Conservation (phyloP, 2,113 vertebrate genomes). For the Cebus imitator region DNA sequence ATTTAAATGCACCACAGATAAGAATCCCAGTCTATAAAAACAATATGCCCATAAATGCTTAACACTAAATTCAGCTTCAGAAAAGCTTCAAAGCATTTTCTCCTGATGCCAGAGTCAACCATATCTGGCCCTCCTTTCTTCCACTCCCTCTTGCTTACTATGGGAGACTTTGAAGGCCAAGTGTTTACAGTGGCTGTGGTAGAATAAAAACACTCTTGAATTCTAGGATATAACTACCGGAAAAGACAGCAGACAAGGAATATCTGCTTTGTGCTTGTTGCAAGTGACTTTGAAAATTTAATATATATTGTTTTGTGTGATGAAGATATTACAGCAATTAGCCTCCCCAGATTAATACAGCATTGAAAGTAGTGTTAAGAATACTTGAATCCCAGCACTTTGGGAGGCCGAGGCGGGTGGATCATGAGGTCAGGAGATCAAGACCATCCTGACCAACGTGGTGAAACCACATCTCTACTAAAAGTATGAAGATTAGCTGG, state of each 20-base stretch:
- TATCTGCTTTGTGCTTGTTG: not conserved
- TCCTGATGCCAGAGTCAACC: no score
- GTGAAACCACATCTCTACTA: no score
- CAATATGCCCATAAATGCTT: not conserved
- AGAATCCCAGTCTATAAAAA: not conserved
- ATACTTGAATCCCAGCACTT: not conserved
- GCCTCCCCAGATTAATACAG: not conserved
- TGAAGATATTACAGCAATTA: not conserved
- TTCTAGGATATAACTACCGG: not conserved
- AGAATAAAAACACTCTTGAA: not conserved
- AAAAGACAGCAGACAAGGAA: not conserved
- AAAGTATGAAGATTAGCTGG: no score
- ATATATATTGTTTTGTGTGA: not conserved
- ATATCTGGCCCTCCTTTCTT: not conserved
- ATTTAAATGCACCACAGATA: slow-evolving; percentile 33
- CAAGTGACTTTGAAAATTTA: not conserved
- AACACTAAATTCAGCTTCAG: no score
- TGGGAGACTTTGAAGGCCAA: accelerated
- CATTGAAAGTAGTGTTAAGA: not conserved
- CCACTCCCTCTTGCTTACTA: not conserved
- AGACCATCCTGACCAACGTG: no score
- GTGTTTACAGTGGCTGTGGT: not conserved
- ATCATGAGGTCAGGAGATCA: no score
- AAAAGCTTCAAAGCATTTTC: no score
- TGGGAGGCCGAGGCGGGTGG: no score